These are phyloP conservation scores for Cyprinella venusta DNA, from an alignment of 2,797 vertebrate species.

Conservation along the genomic window DNA sequence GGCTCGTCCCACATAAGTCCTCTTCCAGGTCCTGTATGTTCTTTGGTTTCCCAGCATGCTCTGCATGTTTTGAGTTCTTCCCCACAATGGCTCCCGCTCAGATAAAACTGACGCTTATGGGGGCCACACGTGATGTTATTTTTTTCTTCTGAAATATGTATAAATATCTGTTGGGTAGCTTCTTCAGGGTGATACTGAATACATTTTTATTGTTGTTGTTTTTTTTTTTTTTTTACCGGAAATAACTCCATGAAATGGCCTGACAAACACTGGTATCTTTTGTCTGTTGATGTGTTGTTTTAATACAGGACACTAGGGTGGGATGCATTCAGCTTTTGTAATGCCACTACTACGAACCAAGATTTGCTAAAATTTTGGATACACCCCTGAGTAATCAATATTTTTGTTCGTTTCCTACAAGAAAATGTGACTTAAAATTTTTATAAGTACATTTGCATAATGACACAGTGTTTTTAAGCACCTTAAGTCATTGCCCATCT, in stretches of 20 bases:
- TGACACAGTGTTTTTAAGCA: not conserved
- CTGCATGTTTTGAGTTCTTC: not conserved
- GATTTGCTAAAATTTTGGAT: not conserved
- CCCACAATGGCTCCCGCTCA: not conserved
- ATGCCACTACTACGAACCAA: not conserved
- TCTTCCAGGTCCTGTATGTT: not conserved
- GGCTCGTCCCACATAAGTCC: not conserved
- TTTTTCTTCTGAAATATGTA: not conserved
- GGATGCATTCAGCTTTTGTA: not conserved
- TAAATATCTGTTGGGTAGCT: not conserved
- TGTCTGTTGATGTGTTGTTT: not conserved
- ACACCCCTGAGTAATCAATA: not conserved
- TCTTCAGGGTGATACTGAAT: not conserved
- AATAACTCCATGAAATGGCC: not conserved
- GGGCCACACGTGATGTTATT: not conserved
- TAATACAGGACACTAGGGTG: not conserved
- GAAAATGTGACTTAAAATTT: not conserved
- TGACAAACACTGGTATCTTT: not conserved
- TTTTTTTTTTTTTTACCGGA: not conserved
- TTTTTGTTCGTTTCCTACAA: not conserved
- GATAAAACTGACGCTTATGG: not conserved
- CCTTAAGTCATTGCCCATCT: not conserved
- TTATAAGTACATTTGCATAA: not conserved
- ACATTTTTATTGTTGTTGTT: not conserved
- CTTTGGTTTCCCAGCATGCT: conserved; percentile 3